Conservation (phyloP, 2,797 vertebrate genomes). For the Poecile montanus region DNA sequence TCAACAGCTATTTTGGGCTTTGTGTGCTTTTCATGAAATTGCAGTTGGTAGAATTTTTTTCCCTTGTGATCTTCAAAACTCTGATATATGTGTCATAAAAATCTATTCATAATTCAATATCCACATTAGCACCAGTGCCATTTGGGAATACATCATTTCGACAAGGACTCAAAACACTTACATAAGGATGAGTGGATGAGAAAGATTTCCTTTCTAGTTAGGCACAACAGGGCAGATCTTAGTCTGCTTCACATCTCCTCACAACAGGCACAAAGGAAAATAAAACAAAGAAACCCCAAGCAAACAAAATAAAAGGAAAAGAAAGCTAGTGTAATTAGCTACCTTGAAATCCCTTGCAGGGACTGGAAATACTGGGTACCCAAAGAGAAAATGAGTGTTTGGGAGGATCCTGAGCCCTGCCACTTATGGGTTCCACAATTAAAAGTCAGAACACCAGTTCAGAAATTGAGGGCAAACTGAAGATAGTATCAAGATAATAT, state of each 20-base stretch:
- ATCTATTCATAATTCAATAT: slow-evolving; percentile 60
- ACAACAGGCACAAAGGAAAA: background rate
- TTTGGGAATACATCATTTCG: slow-evolving; percentile 7
- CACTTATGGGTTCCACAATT: background rate
- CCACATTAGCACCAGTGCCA: background rate
- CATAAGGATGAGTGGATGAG: background rate
- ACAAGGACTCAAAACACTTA: slow-evolving; percentile 29
- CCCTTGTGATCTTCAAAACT: slow-evolving; percentile 25
- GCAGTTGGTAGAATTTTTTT: background rate
- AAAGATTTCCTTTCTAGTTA: slow-evolving; percentile 42
- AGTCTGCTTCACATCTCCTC: background rate
- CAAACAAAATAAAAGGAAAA: background rate
- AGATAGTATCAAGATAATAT: background rate
- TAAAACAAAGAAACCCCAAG: background rate
- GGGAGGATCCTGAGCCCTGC: background rate
- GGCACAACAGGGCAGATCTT: background rate
- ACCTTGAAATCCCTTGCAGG: background rate
- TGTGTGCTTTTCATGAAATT: slow-evolving; percentile 37
- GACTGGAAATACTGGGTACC: background rate
- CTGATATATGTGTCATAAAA: slow-evolving; percentile 29
- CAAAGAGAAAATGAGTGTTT: background rate
- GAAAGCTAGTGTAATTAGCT: background rate
- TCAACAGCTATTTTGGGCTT: background rate
- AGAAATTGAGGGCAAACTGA: background rate
- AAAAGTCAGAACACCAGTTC: background rate